These are phyloP conservation scores for Proales similis DNA, from an alignment of 1,140 invertebrate species.

Conservation along the genomic window DNA sequence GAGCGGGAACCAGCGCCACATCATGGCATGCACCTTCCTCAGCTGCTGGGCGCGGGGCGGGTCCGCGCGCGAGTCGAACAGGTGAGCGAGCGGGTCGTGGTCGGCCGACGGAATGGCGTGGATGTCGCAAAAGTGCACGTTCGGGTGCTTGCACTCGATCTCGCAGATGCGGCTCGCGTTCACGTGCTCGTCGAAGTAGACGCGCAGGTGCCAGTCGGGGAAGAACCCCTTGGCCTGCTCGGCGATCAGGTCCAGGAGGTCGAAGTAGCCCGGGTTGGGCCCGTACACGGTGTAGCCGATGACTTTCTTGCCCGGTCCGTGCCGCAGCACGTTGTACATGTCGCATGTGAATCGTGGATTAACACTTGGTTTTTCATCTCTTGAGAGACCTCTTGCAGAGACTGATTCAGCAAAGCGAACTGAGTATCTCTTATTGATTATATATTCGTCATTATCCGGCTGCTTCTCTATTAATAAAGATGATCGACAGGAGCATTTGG, in stretches of 20 bases:
- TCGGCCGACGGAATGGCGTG: background rate
- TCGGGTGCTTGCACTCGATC: background rate
- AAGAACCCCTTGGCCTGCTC: background rate
- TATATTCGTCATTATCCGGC: no score
- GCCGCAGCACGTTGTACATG: constrained; percentile 12
- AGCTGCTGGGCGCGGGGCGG: no score
- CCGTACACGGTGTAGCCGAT: constrained; percentile 10
- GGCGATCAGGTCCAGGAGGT: constrained; percentile 8
- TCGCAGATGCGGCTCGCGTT: background rate
- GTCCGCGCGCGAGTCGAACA: no score
- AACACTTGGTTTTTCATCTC: no score
- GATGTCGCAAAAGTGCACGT: constrained; percentile 12
- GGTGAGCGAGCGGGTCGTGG: no score
- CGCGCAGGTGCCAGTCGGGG: background rate
- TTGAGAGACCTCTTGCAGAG: no score
- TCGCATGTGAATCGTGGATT: no score
- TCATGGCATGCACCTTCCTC: constrained; percentile 19
- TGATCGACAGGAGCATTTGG: no score
- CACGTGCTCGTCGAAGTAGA: constrained; percentile 9
- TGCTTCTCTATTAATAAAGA: no score
- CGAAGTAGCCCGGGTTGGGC: constrained; percentile 20
- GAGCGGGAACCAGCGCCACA: constrained; percentile 30
- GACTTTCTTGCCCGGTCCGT: constrained; percentile 23
- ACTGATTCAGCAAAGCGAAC: no score
- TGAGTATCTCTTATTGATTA: no score